Base-by-base conservation (phyloP, 2,113 vertebrate species). In the Echinops telfairi region DNA sequence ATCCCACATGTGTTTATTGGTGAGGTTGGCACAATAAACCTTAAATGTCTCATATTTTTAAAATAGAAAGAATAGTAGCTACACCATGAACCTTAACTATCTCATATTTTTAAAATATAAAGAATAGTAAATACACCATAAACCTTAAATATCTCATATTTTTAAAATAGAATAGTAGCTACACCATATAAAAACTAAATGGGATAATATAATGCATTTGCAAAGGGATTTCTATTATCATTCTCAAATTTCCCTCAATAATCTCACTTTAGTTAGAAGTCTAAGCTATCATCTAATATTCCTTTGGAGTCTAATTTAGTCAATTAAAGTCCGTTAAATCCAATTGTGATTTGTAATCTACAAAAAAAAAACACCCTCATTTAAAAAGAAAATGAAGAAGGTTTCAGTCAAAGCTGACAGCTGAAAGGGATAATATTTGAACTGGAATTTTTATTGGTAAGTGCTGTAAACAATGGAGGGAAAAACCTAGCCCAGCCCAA, bases 401-500 rank as follows among this genome's bases (percentile, higher is more conserved):
- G 25, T 90, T 90, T 29, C 57, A 43, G 27, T 57, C 60, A 76
- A 91, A 64, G 23, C 36, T 91, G 23, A 47, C 78, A 38, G 5
- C 43, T 23, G 36, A 93, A n/a, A 81, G 88, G 78, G 79, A 38
- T 1, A 6, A 53, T 53, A 68, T 22, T 84, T 83, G 76, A 93
- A 76, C 16, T 78, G 9, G 31, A 86, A 75, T 92, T 89, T 92
- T 64, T 89, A 62, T 88, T 88, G 88, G 58, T 68, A 92, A 83
- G 23, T 78, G 62, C 62, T 83, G 6, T 76, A 89, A 89, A 73
- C 4, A 91, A 31, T 68, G 66, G 64, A 25, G 64, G 64, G 17
- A 68, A 31, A 31, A 15, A 11, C 66, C 58, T 36, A 11, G 11
- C 68, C 33, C 40, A 84, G 17, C 66, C 29, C 31, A 70, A n/a